phyloP scores from a whole-genome alignment of 2,888 invertebrate genomes.

The Cremastinae sp. region DNA sequence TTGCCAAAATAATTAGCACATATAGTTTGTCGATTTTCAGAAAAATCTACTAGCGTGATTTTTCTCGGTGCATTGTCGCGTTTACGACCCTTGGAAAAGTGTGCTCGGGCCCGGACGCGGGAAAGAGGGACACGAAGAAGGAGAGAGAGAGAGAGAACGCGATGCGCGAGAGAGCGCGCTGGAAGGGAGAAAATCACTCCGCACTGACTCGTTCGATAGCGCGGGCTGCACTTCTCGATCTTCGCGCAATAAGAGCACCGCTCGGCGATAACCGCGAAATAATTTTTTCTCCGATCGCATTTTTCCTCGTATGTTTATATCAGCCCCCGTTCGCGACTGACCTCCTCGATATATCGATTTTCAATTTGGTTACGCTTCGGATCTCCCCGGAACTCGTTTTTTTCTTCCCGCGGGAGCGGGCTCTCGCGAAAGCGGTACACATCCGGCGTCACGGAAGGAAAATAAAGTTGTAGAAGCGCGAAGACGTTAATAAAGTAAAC shows the following conservation, averaged over 20 bases:
- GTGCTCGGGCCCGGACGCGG: conserved; percentile 25
- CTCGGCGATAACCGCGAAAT: conserved; percentile 8
- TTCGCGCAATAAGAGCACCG: conserved; percentile 18
- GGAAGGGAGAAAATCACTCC: conserved; percentile 53
- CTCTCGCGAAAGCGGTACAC: not conserved
- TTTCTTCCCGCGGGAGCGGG: conserved; percentile 1
- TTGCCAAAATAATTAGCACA: too few species aligned
- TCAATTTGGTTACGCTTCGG: conserved; percentile 29
- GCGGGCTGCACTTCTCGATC: conserved; percentile 45
- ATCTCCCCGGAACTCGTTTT: not conserved
- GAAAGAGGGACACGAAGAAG: not conserved
- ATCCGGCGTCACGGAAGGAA: not conserved
- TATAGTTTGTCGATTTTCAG: too few species aligned
- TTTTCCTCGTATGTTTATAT: conserved; percentile 1
- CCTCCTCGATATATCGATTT: conserved; percentile 45
- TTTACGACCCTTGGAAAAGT: conserved; percentile 11
- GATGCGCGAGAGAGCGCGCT: conserved; percentile 33
- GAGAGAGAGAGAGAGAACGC: conserved; percentile 1
- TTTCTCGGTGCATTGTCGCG: too few species aligned
- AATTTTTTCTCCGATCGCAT: conserved; percentile 32
- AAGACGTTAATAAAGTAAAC: conserved; percentile 7
- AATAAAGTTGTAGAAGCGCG: not conserved
- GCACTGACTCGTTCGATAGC: conserved; percentile 54
- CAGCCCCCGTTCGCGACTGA: not conserved
- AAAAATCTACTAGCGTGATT: too few species aligned